Evolutionary conservation across 2,888 invertebrate genomes (phyloP).

Genomic region (Brenthis hecate): DNA sequence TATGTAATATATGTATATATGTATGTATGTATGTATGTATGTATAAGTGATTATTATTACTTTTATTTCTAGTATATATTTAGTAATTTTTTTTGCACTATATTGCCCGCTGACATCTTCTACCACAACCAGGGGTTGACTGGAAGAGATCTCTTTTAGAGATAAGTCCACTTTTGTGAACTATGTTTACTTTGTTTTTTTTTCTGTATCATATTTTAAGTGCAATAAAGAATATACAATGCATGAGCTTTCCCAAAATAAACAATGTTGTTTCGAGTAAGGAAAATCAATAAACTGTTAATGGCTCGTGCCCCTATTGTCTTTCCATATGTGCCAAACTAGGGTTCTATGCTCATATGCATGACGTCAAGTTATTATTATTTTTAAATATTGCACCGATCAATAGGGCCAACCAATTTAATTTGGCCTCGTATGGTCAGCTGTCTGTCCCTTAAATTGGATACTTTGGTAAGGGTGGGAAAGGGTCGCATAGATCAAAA

Average conservation of each 20-base stretch:
- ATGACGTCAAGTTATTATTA: slow-evolving; percentile 43
- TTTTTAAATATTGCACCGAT: slow-evolving; percentile 45
- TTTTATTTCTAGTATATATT: too few species aligned
- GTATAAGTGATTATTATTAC: too few species aligned
- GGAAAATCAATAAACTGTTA: slow-evolving; percentile 35
- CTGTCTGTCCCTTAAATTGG: slow-evolving; percentile 44
- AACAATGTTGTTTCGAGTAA: slow-evolving; percentile 11
- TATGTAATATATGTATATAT: too few species aligned
- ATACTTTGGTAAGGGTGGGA: slow-evolving; percentile 48
- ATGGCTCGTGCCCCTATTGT: slow-evolving; percentile 37
- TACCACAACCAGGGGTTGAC: too few species aligned
- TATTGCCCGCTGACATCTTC: too few species aligned
- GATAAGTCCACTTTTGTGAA: too few species aligned
- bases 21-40: too few species aligned
- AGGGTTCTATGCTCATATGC: slow-evolving; percentile 36
- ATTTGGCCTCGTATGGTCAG: slow-evolving; percentile 53
- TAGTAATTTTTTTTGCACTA: too few species aligned
- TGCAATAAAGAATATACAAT: too few species aligned
- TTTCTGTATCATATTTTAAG: too few species aligned
- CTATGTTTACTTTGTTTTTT: too few species aligned
- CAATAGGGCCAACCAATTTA: slow-evolving; percentile 57
- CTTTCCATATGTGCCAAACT: slow-evolving; percentile 31
- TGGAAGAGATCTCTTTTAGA: too few species aligned
- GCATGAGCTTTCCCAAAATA: slow-evolving; percentile 17
- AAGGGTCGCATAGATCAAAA: slow-evolving; percentile 47